Evolutionary conservation across 2,888 invertebrate species (phyloP).

Genomic region (Folsomia manolachei): DNA sequence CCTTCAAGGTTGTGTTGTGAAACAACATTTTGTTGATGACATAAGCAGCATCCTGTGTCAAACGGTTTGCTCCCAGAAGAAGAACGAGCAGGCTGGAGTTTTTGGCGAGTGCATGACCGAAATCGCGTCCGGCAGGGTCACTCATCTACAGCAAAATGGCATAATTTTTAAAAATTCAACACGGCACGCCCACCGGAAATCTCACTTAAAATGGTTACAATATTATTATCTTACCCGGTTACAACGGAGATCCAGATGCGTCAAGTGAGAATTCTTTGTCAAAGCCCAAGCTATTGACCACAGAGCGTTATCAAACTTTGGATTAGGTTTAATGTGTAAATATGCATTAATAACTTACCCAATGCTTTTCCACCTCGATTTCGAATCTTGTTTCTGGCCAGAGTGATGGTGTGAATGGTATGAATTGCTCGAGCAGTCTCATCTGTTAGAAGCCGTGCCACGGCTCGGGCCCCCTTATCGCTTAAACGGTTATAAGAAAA

Average conservation of each 20-base stretch:
- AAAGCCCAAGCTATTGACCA: conserved; percentile 46
- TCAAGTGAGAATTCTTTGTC: conserved; percentile 36
- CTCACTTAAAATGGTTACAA: no score
- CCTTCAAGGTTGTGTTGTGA: conserved; percentile 38
- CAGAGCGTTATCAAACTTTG: no score
- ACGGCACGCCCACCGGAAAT: no score
- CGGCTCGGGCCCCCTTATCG: conserved; percentile 43
- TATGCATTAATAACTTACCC: no score
- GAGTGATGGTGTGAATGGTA: conserved; percentile 42
- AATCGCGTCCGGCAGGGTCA: conserved; percentile 40
- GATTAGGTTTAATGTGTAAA: no score
- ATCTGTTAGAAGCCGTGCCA: conserved; percentile 42
- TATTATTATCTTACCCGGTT: no score
- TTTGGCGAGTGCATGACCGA: conserved; percentile 43
- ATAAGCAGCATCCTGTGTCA: conserved; percentile 38
- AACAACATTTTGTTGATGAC: conserved; percentile 47
- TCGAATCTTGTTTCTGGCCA: conserved; percentile 44
- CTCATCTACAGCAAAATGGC: no score
- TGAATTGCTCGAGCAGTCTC: conserved; percentile 29
- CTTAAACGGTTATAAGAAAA: conserved; percentile 46
- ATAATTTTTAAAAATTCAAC: no score
- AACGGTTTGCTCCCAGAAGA: conserved; percentile 40
- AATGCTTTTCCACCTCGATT: conserved; percentile 47
- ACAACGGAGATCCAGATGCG: conserved; percentile 36
- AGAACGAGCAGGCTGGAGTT: conserved; percentile 34